phyloP scores from a whole-genome alignment of 2,888 invertebrate genomes.

The Andrena bicolor region DNA sequence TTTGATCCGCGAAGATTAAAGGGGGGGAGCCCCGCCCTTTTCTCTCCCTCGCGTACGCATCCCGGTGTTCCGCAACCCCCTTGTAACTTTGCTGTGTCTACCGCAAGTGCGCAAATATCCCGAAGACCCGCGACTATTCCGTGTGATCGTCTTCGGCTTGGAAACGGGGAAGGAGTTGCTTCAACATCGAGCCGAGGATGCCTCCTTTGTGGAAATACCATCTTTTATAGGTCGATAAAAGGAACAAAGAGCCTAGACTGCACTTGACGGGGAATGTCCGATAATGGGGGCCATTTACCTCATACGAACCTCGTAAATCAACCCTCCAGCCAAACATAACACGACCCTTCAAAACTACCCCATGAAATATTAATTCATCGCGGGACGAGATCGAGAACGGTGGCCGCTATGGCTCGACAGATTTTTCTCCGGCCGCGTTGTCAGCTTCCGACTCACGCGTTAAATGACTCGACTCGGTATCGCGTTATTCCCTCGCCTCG shows the following conservation, averaged over 20 bases:
- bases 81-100: slow-evolving; percentile 56
- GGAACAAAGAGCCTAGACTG: no score
- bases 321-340: neutral
- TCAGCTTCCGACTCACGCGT: neutral
- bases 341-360: neutral
- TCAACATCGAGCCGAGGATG: neutral
- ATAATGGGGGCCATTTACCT: neutral
- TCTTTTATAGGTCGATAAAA: neutral
- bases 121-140: slow-evolving; percentile 53
- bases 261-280: neutral
- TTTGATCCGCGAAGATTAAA: slow-evolving; percentile 85
- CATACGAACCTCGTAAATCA: neutral
- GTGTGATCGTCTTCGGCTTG: neutral
- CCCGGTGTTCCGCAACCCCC: slow-evolving; percentile 57
- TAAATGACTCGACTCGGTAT: slow-evolving; percentile 4
- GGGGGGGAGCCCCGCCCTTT: slow-evolving; percentile 78
- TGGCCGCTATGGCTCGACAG: neutral
- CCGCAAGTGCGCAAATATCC: slow-evolving; percentile 77
- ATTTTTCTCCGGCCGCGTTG: neutral
- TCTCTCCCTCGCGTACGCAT: slow-evolving; percentile 54
- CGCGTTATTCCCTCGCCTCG: slow-evolving; percentile 5
- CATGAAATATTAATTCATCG: neutral
- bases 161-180: no score
- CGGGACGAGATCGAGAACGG: neutral
- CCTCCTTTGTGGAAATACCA: neutral